These are phyloP conservation scores for Harpagifer antarcticus DNA, from an alignment of 2,797 vertebrate species.

Conservation along the genomic window DNA sequence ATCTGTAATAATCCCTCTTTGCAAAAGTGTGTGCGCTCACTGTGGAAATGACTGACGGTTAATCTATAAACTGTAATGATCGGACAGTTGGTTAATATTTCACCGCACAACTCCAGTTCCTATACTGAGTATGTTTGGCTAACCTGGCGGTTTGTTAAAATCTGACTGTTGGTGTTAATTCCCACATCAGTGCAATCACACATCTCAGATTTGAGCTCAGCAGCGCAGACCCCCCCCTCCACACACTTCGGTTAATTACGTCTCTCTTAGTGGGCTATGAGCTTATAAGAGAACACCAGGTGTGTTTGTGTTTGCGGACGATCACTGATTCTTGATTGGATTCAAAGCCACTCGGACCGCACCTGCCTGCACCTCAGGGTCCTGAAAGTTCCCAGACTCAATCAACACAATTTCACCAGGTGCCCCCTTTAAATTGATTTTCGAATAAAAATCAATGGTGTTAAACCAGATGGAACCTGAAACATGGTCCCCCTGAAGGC, in stretches of 20 bases:
- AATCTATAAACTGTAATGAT: not conserved
- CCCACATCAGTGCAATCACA: not conserved
- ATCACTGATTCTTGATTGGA: slow-evolving; percentile 60
- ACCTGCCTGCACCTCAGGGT: slow-evolving; percentile 52
- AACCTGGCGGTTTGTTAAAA: too few species aligned
- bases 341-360: slow-evolving; percentile 36
- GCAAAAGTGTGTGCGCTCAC: too few species aligned
- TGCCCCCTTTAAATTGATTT: slow-evolving; percentile 35
- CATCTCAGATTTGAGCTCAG: slow-evolving; percentile 47
- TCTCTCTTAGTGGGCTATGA: slow-evolving; percentile 51
- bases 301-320: slow-evolving; percentile 69
- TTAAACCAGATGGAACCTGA: slow-evolving; percentile 41
- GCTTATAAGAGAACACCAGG: slow-evolving; percentile 68
- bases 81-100: not conserved
- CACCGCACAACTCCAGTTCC: not conserved
- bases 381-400: slow-evolving; percentile 45
- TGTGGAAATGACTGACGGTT: not conserved
- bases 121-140: too few species aligned
- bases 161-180: not conserved
- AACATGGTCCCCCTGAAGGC: slow-evolving; percentile 23
- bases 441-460: slow-evolving; percentile 47
- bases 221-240: slow-evolving; percentile 21
- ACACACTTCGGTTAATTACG: slow-evolving; percentile 58
- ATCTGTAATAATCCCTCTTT: not conserved
- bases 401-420: slow-evolving; percentile 33